Base-by-base conservation (phyloP, 2,888 invertebrate genomes). In the Cheilosia soror region DNA sequence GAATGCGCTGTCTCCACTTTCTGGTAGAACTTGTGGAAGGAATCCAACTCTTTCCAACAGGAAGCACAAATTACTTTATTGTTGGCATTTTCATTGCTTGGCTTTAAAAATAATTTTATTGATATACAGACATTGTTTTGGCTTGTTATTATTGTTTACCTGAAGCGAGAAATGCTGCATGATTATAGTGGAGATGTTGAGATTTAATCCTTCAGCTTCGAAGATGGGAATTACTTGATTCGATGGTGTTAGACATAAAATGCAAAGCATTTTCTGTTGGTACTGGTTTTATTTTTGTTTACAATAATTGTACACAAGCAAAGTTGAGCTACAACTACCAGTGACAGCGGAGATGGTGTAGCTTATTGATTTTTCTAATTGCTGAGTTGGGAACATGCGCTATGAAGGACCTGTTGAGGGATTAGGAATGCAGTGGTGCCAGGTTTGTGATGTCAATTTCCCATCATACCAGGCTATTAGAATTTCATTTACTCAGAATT, bases 1-100 rank as follows among this genome's bases (percentile, higher is more conserved):
- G 87, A 82, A 20, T 91, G 89, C 2, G 89, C 87, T 1, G 87
- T 78, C 49, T 89, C 88, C 1, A 91, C 88, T 4, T 71, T 87
- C 4, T 69, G 55, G 42, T 90, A 91, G 83, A 90, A 91, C 11
- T 81, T 87, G 80, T 91, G 90, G 53, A 91, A 91, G 31, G 87
- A 81, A 40, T 88, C 69, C 11, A 90, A 27, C 29, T 88, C 87
- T 2, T 85, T 72, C 91, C 90, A 91, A 72, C 91, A 91, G n/a
- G 25, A 69, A 55, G 58, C 87, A 85, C 87, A 91, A 75, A 88
- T 88, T 75, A 42, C 37, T 5, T 68, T 55, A n/a, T n/a, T 7
- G 15, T 55, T 72, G 11, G 42, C 37, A 0, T 15, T 49, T 25
- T 29, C 7, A 1, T 33, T 33, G 37, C 25, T 44, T 15, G 44